Evolutionary conservation across 2,113 vertebrate genomes (phyloP).

Genomic region (Trichomycterus rosablanca): DNA sequence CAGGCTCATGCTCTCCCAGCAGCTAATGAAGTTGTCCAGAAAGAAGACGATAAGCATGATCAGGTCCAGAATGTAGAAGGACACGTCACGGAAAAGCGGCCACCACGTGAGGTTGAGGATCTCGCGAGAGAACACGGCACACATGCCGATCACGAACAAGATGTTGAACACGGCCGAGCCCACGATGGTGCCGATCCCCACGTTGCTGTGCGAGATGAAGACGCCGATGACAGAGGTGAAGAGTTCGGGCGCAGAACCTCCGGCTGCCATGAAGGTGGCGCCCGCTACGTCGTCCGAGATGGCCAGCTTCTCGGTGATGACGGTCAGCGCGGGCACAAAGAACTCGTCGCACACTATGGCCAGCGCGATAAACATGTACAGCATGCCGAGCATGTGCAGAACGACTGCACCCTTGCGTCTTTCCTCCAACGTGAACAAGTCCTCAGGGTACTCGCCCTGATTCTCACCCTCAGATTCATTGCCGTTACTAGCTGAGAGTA

Average conservation of each 20-base stretch:
- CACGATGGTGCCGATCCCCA: slow-evolving; percentile 96
- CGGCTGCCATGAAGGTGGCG: slow-evolving; percentile 96
- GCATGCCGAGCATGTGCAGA: slow-evolving; percentile 92
- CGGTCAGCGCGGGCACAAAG: slow-evolving; percentile 94
- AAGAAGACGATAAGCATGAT: slow-evolving; percentile 96
- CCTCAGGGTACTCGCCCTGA: slow-evolving; percentile 83
- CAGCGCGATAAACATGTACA: slow-evolving; percentile 98
- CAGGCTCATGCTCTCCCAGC: slow-evolving; percentile 87
- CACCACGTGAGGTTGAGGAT: slow-evolving; percentile 96
- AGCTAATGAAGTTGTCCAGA: slow-evolving; percentile 89
- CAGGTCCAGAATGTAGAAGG: slow-evolving; percentile 94
- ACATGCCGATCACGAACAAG: slow-evolving; percentile 98
- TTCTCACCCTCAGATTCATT: slow-evolving; percentile 65
- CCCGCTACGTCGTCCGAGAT: slow-evolving; percentile 98
- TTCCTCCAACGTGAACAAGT: slow-evolving; percentile 81
- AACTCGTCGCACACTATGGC: slow-evolving; percentile 98
- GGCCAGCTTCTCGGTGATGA: slow-evolving; percentile 90
- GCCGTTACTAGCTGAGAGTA: slow-evolving; percentile 73
- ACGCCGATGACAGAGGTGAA: slow-evolving; percentile 98
- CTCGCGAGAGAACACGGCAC: slow-evolving; percentile 94
- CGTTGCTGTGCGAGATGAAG: slow-evolving; percentile 96
- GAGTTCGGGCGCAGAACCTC: slow-evolving; percentile 95
- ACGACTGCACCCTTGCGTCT: slow-evolving; percentile 82
- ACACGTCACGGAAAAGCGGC: slow-evolving; percentile 94
- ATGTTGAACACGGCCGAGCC: slow-evolving; percentile 98